Base-by-base conservation (phyloP, 2,797 vertebrate genomes). In the Pterois miles region DNA sequence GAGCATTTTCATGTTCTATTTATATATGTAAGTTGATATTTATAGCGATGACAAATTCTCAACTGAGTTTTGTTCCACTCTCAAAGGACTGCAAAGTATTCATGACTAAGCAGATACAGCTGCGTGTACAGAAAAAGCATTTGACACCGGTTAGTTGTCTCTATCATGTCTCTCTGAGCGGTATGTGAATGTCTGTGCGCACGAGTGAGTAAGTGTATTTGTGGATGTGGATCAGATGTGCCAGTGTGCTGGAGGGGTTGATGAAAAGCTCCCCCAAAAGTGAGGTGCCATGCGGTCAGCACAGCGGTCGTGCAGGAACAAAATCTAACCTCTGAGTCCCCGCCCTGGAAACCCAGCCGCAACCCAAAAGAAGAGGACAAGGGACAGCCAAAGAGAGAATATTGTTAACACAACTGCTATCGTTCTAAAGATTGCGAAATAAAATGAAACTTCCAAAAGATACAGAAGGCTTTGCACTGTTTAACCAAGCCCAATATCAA, bases 311-410 rank as follows among this genome's bases (percentile, higher is more conserved):
- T 96, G 96, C 96, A 96, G 92, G 89, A 94, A 94, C 88, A 94
- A 93, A 94, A 89, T 96, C 97, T 98, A 97, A 98, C 97, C 97
- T 98, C 96, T 92, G 94, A 94, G 62, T 98, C 97, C 95, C 97
- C 97, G 91, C 95, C 94, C 95, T 95, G 95, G 95, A 93, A 91
- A 94, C 93, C 92, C 93, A 93, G 88, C 94, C 89, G 93, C 92
- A 93, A 94, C 93, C 92, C 95, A 92, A 95, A 93, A 95, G 96
- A 94, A 96, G 91, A 96, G 93, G 90, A 95, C 93, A 96, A 89
- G 85, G 91, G 87, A 95, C 91, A 95, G 89, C 90, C 94, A 95
- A 73, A 94, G 86, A 95, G 85, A 95, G 84, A 94, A 94, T 91
- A 90, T 82, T 40, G 86, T 95, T 95, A 95, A 95, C 86, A 94